These are phyloP conservation scores for Forbesichthys papilliferus DNA, from an alignment of 2,113 vertebrate genomes.

Conservation along the genomic window DNA sequence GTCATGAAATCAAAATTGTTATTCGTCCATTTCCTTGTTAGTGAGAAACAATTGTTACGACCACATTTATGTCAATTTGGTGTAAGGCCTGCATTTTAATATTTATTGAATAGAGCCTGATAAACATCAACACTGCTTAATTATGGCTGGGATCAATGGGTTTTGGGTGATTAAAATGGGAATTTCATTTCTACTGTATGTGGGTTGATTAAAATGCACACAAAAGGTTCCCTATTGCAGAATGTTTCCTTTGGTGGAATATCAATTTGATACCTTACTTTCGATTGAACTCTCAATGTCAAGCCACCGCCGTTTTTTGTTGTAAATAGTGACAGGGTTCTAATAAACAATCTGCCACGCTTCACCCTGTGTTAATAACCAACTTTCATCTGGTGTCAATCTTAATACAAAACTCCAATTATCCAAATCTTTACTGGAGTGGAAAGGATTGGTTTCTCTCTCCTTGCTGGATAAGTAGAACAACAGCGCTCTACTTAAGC, in stretches of 20 bases:
- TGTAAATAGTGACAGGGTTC: conserved; percentile 76
- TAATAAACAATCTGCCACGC: conserved; percentile 79
- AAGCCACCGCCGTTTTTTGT: conserved; percentile 56
- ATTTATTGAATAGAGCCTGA: no score
- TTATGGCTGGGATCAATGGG: neutral
- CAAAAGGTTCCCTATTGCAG: conserved; percentile 23
- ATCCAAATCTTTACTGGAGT: conserved; percentile 72
- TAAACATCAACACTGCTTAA: neutral
- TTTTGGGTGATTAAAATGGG: conserved; percentile 14
- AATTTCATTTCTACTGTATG: conserved; percentile 22
- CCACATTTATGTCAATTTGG: no score
- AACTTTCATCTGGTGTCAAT: conserved; percentile 79
- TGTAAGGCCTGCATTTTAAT: no score
- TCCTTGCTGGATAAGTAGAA: conserved; percentile 52
- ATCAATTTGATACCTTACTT: conserved; percentile 62
- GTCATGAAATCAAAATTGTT: no score
- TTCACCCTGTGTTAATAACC: conserved; percentile 77
- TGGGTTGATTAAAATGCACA: conserved; percentile 31
- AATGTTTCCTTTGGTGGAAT: conserved; percentile 50
- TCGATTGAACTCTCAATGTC: conserved; percentile 73
- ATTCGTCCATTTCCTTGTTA: no score
- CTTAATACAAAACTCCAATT: conserved; percentile 77
- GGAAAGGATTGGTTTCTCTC: conserved; percentile 70
- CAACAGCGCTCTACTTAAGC: conserved; percentile 41
- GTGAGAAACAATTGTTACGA: no score